Base-by-base conservation (phyloP, 2,113 vertebrate species). In the Guaruba guarouba region DNA sequence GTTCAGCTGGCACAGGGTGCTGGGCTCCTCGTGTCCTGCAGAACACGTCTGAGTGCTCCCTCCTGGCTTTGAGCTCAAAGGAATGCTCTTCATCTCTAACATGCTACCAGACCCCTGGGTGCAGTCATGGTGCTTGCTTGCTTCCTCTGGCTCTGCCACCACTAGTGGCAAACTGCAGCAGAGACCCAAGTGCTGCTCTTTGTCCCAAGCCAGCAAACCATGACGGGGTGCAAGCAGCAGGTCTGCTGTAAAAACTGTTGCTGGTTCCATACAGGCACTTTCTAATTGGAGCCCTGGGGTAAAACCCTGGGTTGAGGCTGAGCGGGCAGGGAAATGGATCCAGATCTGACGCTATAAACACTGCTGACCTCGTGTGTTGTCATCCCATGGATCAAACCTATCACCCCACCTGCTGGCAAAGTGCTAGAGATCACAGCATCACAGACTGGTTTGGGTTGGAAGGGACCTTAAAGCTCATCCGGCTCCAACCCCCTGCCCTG, bases 121-220 rank as follows among this genome's bases (percentile, higher is more conserved):
- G n/a, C 2, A 1, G 69, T 29, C 13, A 35, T 1, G 2, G 2
- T 3, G n/a, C 48, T 63, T 0, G 1, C 27, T 46, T 67, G 24
- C 44, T 41, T 15, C 10, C 70, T 10, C 44, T 0, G 0, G 46
- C 62, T 59, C 46, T 0, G 3, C 29, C 78, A 44, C 46, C 57
- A 16, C 8, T 0, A 0, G 2, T 4, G 7, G 46, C 70, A 82
- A 59, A 48, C 3, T 39, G 4, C 41, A 35, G 59, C 81, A 59
- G 39, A 82, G 61, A 33, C 29, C 51, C 3, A 2, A 12, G 62
- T 0, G 11, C 57, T 51, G 12, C 73, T 74, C 87, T 84, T 88
- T 82, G 92, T 84, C 52, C 4, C 0, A 48, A 44, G 68, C 82
- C 82, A 81, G 37, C 54, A 37, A 64, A 62, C 62, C 17, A 1